Base-by-base conservation (phyloP, 2,888 invertebrate species). In the Gari tellinella region DNA sequence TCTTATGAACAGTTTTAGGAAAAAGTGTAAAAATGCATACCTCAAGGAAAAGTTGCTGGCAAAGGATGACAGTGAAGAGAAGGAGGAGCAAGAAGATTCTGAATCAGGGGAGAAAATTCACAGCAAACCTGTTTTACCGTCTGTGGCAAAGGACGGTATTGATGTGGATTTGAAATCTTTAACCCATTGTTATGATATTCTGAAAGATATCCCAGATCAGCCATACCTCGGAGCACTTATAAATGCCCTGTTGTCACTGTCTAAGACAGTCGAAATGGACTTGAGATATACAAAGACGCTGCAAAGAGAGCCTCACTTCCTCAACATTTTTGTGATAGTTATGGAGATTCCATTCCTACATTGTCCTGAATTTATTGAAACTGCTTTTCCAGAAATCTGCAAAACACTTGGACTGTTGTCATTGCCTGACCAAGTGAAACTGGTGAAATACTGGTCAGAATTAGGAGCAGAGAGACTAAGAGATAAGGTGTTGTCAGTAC, bases 371-470 rank as follows among this genome's bases (percentile, higher is more conserved):
- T 97, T 96, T 90, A 92, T 97, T 84, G 97, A 97, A 91, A 94
- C 95, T 41, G 96, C 96, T 0, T 92, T 97, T 72, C 96, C 97
- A 0, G 95, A 95, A 68, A 89, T 93, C 64, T 93, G 93, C 88
- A 94, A 95, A 85, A 96, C 96, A 0, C 94, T 95, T 0, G 95
- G 95, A 60, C 94, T 94, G 89, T 93, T 97, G 80, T 94, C 96
- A 0, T 91, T 96, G 1, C 93, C 93, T 88, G 95, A 95, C 19
- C 96, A 97, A 93, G 96, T 96, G 1, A 94, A 95, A 87, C 91
- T 98, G 60, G 97, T 96, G 0, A 94, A 95, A 0, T 94, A 95
- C 15, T 97, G 97, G 97, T 95, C 96, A 0, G 93, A 94, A 38
- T 87, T 81, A 69, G 74, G 82, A 4, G 69, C 72, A 2, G 82